These are phyloP conservation scores for Pterois miles DNA, from an alignment of 2,797 vertebrate species.

Conservation along the genomic window DNA sequence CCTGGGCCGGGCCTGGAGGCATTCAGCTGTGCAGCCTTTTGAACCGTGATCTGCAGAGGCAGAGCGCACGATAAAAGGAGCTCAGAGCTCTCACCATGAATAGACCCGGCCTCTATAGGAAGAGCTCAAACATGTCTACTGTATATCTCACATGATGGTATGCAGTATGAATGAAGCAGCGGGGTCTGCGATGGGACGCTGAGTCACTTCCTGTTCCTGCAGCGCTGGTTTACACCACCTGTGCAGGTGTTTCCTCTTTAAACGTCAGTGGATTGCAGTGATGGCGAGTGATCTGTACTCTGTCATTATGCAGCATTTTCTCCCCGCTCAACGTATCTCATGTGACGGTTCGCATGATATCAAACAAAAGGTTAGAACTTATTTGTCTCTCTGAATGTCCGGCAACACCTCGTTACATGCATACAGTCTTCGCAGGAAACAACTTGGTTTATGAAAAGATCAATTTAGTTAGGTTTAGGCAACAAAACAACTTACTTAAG, in stretches of 20 bases:
- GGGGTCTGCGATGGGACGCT: background rate
- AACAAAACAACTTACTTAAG: no score
- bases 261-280: conserved; percentile 4
- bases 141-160: conserved; percentile 13
- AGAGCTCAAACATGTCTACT: background rate
- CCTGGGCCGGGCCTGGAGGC: conserved; percentile 12
- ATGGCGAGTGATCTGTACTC: background rate
- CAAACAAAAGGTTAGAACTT: no score
- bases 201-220: conserved; percentile 36
- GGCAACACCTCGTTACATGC: no score
- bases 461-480: no score
- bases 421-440: no score
- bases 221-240: background rate
- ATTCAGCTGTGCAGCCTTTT: conserved; percentile 57
- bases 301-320: conserved; percentile 14
- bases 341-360: no score
- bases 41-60: conserved; percentile 31
- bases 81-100: conserved; percentile 31
- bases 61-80: conserved; percentile 25
- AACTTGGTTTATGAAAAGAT: no score
- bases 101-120: conserved; percentile 24
- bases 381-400: no score
- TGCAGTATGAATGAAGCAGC: conserved; percentile 15
- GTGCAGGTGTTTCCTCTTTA: conserved; percentile 9
- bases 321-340: background rate